Evolutionary conservation across 2,797 vertebrate species (phyloP).

Genomic region (Sebastes itinus): DNA sequence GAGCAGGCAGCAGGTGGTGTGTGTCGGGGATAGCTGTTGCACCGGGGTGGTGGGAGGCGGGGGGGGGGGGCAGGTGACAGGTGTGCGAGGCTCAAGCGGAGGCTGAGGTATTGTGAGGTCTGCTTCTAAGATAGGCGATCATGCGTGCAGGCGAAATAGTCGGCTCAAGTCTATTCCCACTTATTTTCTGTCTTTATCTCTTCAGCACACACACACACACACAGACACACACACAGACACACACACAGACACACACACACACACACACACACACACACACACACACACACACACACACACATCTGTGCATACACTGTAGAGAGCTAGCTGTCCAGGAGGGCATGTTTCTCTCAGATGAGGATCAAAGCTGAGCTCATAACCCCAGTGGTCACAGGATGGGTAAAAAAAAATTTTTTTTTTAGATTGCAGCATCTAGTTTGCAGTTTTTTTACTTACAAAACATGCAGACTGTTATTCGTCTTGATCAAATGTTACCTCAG

Average conservation of each 20-base stretch:
- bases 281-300: not conserved
- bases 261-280: not conserved
- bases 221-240: not conserved
- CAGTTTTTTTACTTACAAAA: not conserved
- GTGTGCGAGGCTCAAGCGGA: conserved; percentile 31
- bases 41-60: too few relatives aligned
- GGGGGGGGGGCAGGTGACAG: conserved; percentile 29
- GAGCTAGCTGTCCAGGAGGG: conserved; percentile 3
- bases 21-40: conserved; percentile 23
- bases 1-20: conserved; percentile 66
- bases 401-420: conserved; percentile 1
- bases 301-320: not conserved
- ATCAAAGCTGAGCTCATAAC: not conserved
- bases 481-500: conserved; percentile 20
- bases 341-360: not conserved
- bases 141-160: conserved; percentile 41
- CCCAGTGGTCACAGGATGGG: not conserved
- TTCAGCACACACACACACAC: not conserved
- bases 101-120: conserved; percentile 36
- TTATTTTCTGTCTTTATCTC: conserved; percentile 35
- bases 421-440: conserved; percentile 1
- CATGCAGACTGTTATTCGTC: not conserved
- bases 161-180: conserved; percentile 28
- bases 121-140: conserved; percentile 36
- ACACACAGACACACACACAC: not conserved